These are phyloP conservation scores for Bryconaethiops microstoma DNA, from an alignment of 2,797 vertebrate species.

Conservation along the genomic window DNA sequence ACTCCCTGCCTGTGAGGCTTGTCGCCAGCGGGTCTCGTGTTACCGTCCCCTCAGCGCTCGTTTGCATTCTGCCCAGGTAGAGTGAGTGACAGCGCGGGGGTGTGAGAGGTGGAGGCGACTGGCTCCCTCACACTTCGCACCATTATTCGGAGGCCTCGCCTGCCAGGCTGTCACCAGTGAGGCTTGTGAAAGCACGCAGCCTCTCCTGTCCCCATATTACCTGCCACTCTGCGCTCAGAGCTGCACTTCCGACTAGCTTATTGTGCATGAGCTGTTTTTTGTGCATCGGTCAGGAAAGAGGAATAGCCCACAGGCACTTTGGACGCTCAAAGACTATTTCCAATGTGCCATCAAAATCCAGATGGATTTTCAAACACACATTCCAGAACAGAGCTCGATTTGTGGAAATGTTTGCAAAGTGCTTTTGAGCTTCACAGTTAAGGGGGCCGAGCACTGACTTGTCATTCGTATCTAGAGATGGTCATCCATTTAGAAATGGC, in stretches of 20 bases:
- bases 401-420: too few relatives aligned
- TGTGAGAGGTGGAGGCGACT: not conserved
- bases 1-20: not conserved
- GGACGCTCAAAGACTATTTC: not conserved
- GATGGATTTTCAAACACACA: too few relatives aligned
- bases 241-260: not conserved
- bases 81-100: conserved; percentile 35
- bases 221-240: not conserved
- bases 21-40: conserved; percentile 13
- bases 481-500: too few relatives aligned
- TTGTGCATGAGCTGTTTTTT: not conserved
- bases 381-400: too few relatives aligned
- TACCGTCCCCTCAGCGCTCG: conserved; percentile 25
- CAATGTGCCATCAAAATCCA: not conserved
- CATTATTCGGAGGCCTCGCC: conserved; percentile 65
- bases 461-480: too few relatives aligned
- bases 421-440: too few relatives aligned
- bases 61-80: conserved; percentile 33
- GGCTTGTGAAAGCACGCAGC: conserved; percentile 62
- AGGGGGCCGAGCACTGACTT: too few relatives aligned
- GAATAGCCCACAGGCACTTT: not conserved
- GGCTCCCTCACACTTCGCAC: conserved; percentile 6
- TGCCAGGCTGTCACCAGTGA: conserved; percentile 75
- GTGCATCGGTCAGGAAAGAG: not conserved
- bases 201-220: conserved; percentile 43